Percentiles rank a stretch among this genome's conserved stretches.
Conservation (phyloP, 2,888 invertebrate genomes). For the Troides oblongomaculatus region DNA sequence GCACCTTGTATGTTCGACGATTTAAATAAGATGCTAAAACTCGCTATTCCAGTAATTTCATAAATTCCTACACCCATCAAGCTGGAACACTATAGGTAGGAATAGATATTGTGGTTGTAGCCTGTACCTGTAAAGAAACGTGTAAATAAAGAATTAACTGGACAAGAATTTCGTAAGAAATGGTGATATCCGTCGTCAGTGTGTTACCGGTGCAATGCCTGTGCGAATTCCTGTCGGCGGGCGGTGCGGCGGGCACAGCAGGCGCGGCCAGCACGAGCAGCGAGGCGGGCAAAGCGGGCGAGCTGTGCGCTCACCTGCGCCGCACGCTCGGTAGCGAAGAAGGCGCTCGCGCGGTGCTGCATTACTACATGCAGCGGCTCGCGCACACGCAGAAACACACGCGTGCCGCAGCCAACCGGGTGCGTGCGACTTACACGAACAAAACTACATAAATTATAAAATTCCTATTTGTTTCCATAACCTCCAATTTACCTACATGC, state of each 20-base stretch:
- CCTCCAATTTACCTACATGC: too few species aligned
- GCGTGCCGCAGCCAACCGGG: conserved; percentile 87
- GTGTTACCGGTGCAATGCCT: conserved; percentile 98
- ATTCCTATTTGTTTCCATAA: neutral
- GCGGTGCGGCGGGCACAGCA: conserved; percentile 74
- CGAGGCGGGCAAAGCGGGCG: conserved; percentile 81
- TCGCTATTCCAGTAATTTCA: too few species aligned
- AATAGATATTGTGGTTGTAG: too few species aligned
- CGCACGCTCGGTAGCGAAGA: conserved; percentile 73
- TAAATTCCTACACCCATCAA: too few species aligned
- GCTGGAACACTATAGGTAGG: too few species aligned
- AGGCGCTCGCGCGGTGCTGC: conserved; percentile 91
- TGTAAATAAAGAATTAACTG: too few species aligned
- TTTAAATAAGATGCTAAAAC: too few species aligned
- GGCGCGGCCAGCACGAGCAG: conserved; percentile 43
- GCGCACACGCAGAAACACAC: conserved; percentile 90
- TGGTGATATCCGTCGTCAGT: conserved; percentile 56
- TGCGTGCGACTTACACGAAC: conserved; percentile 33
- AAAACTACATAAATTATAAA: neutral
- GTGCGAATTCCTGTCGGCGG: conserved; percentile 94
- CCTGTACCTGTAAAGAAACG: too few species aligned
- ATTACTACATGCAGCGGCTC: conserved; percentile 92
- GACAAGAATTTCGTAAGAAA: too few species aligned
- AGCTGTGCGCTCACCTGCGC: conserved; percentile 82
- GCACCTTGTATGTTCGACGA: too few species aligned